phyloP scores from a whole-genome alignment of 2,888 invertebrate species.

The Hybos culiciformis region DNA sequence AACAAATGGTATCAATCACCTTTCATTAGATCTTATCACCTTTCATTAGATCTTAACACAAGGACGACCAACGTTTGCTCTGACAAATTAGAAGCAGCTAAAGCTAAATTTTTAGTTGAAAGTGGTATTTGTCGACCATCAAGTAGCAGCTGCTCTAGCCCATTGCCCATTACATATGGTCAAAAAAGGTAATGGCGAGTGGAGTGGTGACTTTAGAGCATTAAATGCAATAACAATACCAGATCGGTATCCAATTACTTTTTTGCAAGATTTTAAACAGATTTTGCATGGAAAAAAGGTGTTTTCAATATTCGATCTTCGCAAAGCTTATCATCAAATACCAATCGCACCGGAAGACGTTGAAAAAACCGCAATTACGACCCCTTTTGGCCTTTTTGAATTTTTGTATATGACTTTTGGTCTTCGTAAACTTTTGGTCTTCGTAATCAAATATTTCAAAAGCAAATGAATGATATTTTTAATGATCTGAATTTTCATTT shows the following conservation, averaged over 20 bases:
- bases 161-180: conserved; percentile 25
- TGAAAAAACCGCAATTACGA: conserved; percentile 22
- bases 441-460: conserved; percentile 26
- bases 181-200: conserved; percentile 16
- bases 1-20: too few species aligned
- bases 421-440: conserved; percentile 24
- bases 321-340: conserved; percentile 23
- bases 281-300: conserved; percentile 18
- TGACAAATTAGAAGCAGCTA: conserved; percentile 1
- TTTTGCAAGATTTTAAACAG: conserved; percentile 20
- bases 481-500: conserved; percentile 17
- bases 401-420: conserved; percentile 25
- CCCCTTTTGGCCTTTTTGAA: conserved; percentile 27
- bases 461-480: conserved; percentile 22
- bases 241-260: conserved; percentile 23
- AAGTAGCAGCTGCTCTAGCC: conserved; percentile 27
- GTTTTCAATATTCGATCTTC: conserved; percentile 21
- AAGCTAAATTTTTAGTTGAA: conserved; percentile 13
- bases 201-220: conserved; percentile 22
- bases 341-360: conserved; percentile 20
- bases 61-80: too few species aligned
- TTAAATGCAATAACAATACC: conserved; percentile 21
- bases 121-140: conserved; percentile 30
- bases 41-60: too few species aligned
- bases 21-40: too few species aligned